Percentiles rank a stretch among this genome's conserved stretches.
These are phyloP conservation scores for Hystrix brachyura DNA, from an alignment of 2,113 vertebrate species.

Conservation along the genomic window DNA sequence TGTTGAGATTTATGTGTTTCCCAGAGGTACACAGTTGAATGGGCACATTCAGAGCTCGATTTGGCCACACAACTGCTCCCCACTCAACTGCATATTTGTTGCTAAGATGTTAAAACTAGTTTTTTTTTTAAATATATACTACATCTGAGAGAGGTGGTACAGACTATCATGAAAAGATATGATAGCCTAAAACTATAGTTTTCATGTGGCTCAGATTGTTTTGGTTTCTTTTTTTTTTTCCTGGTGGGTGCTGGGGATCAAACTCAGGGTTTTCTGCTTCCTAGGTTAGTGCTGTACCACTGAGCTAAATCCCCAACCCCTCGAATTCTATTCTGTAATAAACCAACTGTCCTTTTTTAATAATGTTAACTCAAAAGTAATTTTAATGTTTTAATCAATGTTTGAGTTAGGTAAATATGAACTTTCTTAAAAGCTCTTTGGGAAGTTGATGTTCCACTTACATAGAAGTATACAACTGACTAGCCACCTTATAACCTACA, in stretches of 20 bases:
- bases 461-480: not conserved
- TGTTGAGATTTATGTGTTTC: not conserved
- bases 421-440: slow-evolving; percentile 22
- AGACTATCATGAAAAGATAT: too few relatives aligned
- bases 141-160: too few relatives aligned
- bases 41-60: not conserved
- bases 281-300: too few relatives aligned
- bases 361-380: not conserved
- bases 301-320: too few relatives aligned
- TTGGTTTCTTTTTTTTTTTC: too few relatives aligned
- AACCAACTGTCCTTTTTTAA: not conserved
- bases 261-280: too few relatives aligned
- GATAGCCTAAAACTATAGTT: not conserved
- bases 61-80: not conserved
- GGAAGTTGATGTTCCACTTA: not conserved
- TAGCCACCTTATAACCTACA: not conserved
- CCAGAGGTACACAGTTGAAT: not conserved
- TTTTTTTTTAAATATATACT: too few relatives aligned
- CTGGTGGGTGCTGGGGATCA: too few relatives aligned
- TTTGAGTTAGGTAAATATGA: slow-evolving; percentile 32
- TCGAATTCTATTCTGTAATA: not conserved
- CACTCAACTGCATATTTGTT: fast-evolving
- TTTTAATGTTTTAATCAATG: not conserved
- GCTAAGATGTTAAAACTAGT: not conserved
- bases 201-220: not conserved